phyloP scores from a whole-genome alignment of 2,797 vertebrate species.

The Tiaroga cobitis region DNA sequence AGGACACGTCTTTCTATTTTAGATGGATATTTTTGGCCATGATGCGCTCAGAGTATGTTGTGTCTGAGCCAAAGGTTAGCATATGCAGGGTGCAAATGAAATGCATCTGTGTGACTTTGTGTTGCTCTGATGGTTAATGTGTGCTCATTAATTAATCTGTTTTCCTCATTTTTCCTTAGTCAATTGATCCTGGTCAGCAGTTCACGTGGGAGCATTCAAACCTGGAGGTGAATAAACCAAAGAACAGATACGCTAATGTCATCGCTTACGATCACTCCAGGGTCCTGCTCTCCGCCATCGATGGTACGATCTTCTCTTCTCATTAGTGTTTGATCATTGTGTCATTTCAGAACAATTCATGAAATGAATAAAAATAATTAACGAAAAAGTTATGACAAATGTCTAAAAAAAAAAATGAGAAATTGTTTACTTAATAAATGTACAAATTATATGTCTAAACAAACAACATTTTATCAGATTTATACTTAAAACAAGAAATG shows the following conservation, averaged over 20 bases:
- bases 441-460: not conserved
- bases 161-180: conserved; percentile 74
- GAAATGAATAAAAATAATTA: not conserved
- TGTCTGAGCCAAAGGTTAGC: not conserved
- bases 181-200: conserved; percentile 97
- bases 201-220: conserved; percentile 99
- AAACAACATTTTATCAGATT: not conserved
- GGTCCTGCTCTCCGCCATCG: conserved; percentile 93
- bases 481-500: not conserved
- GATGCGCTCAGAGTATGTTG: not conserved
- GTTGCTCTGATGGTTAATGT: conserved; percentile 3
- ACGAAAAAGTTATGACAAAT: not conserved
- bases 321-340: not conserved
- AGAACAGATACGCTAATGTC: conserved; percentile 99
- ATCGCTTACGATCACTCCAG: conserved; percentile 98
- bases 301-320: conserved; percentile 81
- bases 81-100: not conserved
- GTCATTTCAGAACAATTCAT: not conserved
- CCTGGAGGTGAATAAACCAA: conserved; percentile 99
- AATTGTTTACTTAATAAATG: not conserved
- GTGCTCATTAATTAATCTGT: conserved; percentile 11
- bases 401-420: not conserved
- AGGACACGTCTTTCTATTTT: conserved; percentile 13
- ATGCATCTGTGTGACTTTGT: not conserved
- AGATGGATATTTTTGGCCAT: not conserved